These are phyloP conservation scores for Amyelois transitella DNA, from an alignment of 1,140 invertebrate species.

Conservation along the genomic window DNA sequence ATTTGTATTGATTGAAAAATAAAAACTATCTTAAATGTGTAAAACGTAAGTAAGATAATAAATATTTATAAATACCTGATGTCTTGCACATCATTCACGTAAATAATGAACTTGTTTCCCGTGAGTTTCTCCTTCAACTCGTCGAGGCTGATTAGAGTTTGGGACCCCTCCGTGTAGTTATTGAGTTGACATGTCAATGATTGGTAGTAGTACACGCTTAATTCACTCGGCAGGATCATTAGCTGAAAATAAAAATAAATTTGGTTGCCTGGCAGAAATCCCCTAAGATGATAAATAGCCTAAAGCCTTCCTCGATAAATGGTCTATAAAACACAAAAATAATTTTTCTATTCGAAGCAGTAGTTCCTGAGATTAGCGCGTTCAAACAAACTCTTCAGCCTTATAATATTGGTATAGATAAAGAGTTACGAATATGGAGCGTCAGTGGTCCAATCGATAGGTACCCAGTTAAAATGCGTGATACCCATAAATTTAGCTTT, in stretches of 20 bases:
- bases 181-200: constrained; percentile 70
- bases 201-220: constrained; percentile 75
- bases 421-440: not conserved
- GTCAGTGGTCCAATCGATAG: no score
- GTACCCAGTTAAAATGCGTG: no score
- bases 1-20: not conserved
- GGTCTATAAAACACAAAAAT: no score
- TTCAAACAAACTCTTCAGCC: no score
- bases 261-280: no score
- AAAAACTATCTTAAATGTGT: no score
- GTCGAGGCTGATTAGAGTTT: constrained; percentile 36
- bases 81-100: constrained; percentile 75
- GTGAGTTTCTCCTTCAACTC: constrained; percentile 47
- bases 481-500: not conserved
- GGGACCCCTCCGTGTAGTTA: constrained; percentile 44
- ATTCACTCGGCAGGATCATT: constrained; percentile 69
- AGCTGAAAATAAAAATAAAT: constrained; percentile 45
- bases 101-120: constrained; percentile 71
- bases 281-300: no score
- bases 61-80: constrained; percentile 63
- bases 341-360: no score
- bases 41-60: no score
- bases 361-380: no score
- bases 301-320: no score
- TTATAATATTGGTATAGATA: no score